phyloP scores from a whole-genome alignment of 2,113 vertebrate species.

The Pteruthius melanotis region DNA sequence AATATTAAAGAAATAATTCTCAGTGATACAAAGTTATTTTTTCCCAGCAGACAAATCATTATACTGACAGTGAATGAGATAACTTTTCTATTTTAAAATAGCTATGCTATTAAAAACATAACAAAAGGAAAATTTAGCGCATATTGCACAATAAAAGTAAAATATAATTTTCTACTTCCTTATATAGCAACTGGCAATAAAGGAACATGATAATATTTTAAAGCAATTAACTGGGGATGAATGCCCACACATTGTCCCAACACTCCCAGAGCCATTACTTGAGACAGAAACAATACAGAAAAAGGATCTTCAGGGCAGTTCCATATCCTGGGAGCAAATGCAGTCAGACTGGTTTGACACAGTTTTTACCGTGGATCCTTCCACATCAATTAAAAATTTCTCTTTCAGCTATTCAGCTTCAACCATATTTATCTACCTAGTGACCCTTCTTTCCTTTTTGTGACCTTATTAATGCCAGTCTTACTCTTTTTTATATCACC shows the following conservation, averaged over 20 bases:
- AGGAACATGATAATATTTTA: background rate
- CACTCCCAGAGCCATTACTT: background rate
- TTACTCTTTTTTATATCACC: background rate
- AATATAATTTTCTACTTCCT: constrained; percentile 27
- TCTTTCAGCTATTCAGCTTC: background rate
- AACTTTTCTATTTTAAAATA: constrained; percentile 23
- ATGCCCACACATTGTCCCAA: background rate
- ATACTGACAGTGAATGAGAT: background rate
- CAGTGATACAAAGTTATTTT: background rate
- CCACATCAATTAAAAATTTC: background rate
- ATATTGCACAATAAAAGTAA: constrained; percentile 18
- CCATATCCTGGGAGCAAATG: background rate
- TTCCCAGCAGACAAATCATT: constrained; percentile 8
- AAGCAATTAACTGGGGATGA: constrained; percentile 16
- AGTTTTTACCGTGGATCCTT: background rate
- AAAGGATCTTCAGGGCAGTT: background rate
- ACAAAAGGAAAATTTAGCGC: background rate
- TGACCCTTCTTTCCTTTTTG: background rate
- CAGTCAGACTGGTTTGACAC: background rate
- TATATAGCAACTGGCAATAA: background rate
- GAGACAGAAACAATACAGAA: background rate
- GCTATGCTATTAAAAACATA: constrained; percentile 12
- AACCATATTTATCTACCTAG: background rate
- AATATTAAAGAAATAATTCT: constrained; percentile 37
- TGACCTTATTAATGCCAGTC: background rate